Evolutionary conservation across 2,797 vertebrate genomes (phyloP).

Genomic region (Steatocranus sp.): DNA sequence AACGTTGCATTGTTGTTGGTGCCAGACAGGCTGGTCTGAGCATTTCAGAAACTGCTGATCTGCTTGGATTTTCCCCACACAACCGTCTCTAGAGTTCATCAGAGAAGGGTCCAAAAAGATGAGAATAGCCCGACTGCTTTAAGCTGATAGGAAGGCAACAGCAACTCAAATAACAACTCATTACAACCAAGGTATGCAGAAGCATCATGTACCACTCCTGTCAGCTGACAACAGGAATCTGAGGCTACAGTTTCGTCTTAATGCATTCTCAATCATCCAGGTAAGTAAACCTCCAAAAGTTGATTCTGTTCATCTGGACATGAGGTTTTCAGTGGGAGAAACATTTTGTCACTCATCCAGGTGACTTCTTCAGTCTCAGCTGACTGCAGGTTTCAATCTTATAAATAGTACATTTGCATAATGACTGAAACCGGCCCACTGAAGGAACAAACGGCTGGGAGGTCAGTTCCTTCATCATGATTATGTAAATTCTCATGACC

Average conservation of each 20-base stretch:
- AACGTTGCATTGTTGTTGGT: background rate
- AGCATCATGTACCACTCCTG: background rate
- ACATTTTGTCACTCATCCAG: accelerated
- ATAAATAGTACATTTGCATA: background rate
- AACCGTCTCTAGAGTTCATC: background rate
- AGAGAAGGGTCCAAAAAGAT: background rate
- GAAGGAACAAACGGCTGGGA: accelerated
- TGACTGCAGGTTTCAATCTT: background rate
- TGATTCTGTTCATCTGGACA: background rate
- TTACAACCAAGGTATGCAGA: background rate
- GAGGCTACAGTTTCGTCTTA: background rate
- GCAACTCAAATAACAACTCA: background rate
- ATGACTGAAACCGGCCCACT: background rate
- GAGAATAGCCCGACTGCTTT: background rate
- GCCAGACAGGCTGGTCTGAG: background rate
- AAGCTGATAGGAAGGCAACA: background rate
- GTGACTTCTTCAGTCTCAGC: background rate
- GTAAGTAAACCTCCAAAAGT: accelerated
- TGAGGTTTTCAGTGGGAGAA: accelerated
- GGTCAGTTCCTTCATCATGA: background rate
- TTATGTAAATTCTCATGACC: background rate
- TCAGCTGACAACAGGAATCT: background rate
- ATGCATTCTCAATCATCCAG: background rate
- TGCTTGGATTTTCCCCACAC: background rate
- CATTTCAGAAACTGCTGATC: background rate